Evolutionary conservation across 2,888 invertebrate species (phyloP), one percentile per base, ranked within the genome.

Genomic region (Teleogryllus oceanicus): DNA sequence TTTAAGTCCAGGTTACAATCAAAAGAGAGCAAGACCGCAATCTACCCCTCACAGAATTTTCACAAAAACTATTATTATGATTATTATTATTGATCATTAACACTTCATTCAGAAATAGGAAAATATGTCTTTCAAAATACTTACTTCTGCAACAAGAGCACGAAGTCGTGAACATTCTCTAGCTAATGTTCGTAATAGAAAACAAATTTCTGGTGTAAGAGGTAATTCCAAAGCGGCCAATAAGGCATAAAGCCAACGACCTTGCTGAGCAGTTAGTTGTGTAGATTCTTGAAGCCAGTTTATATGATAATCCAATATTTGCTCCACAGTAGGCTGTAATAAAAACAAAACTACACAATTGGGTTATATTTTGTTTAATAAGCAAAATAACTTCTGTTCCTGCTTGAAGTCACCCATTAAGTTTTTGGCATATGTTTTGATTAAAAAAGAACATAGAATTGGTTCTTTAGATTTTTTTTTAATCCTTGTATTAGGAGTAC

Each of bases 171-270:
- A 89, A 86, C 93, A 93, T 82, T 88, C 88, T 84, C 92, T 89
- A 20, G 93, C 92, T 82, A 94, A 86, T 76, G 89, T 87, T 83
- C 94, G 89, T 78, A 94, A 85, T 81, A 90, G 88, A 75, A 91
- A 90, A 85, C 90, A 91, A n/a, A 91, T 90, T 81, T 93, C 92
- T 2, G 93, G 92, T 76, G 90, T 88, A 12, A 94, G 86, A 0
- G 94, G 94, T 81, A 91, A 89, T 84, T 92, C 91, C 62, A 92
- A 86, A 82, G 90, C 90, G 11, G 90, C 89, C 78, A 94, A 85
- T 78, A 94, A 87, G 0, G 93, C 90, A 87, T 92, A 94, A 49
- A 94, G 88, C 94, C 94, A 94, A 85, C 89, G 88, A 49, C 93
- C 93, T 83, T 90, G 86, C 80, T 87, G 84, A n/a, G 87, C 85